A percentile compares a stretch with the other conserved stretches of the same genome.
These are phyloP conservation scores for Pachymerium ferrugineum DNA, from an alignment of 2,888 invertebrate genomes.

Conservation along the genomic window DNA sequence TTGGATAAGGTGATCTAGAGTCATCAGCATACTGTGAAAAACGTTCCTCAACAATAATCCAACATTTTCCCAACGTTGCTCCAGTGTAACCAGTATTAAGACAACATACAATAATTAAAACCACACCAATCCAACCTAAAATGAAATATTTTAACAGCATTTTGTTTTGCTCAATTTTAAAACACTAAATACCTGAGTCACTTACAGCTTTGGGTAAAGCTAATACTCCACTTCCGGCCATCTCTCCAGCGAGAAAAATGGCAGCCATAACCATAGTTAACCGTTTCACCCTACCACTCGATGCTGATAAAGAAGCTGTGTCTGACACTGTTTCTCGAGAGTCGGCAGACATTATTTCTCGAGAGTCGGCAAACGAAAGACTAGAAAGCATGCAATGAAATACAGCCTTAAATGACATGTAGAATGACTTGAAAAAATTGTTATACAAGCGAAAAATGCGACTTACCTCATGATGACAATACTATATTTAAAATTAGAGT, in stretches of 20 bases:
- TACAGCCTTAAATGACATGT: background rate
- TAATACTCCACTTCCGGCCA: constrained; percentile 67
- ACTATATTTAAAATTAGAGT: too few relatives aligned
- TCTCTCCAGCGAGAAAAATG: constrained; percentile 62
- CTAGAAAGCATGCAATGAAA: background rate
- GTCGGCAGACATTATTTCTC: background rate
- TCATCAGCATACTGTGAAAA: constrained; percentile 54
- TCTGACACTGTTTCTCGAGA: background rate
- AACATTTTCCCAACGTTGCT: constrained; percentile 61
- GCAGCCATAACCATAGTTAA: constrained; percentile 54
- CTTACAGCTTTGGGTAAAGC: constrained; percentile 61
- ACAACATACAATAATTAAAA: constrained; percentile 57
- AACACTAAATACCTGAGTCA: constrained; percentile 54
- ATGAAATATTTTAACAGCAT: constrained; percentile 35
- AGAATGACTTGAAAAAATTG: too few relatives aligned
- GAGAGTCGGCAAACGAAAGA: background rate
- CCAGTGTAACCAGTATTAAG: constrained; percentile 61
- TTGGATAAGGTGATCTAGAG: constrained; percentile 62
- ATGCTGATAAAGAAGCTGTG: background rate
- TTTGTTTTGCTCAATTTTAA: background rate
- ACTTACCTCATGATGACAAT: too few relatives aligned
- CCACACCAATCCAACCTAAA: constrained; percentile 62
- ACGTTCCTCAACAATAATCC: constrained; percentile 62
- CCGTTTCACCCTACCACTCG: constrained; percentile 42
- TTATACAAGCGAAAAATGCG: too few relatives aligned